Base-by-base conservation (phyloP, 2,113 vertebrate species). In the Myocastor coypus region DNA sequence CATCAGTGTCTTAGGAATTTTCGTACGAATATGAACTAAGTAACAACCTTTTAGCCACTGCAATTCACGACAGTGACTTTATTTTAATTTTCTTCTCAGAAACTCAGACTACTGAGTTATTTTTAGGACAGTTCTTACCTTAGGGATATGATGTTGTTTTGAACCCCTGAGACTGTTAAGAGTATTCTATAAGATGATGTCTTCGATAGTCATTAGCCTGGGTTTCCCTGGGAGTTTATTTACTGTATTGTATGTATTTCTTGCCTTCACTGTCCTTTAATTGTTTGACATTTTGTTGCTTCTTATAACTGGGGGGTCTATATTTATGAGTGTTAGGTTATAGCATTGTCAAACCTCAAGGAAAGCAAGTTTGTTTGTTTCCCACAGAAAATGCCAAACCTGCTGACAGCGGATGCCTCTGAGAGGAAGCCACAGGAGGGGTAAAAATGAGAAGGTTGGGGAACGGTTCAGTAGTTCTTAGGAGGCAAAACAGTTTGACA, bases 61-160 rank as follows among this genome's bases (percentile, higher is more conserved):
- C 46, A 46, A 46, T 46, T 46, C 46, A 46, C 46, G 46, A 46
- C 46, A 46, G 46, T 46, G 46, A 46, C 8, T 46, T 46, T 46
- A 16, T 84, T 95, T 42, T 16, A 66, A 46, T 55, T 73, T 81
- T 80, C 59, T 61, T 55, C n/a, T 57, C 57, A 87, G 40, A 46
- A 94, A 42, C 22, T 63, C 86, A 46, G 57, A 50, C 40, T 28
- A 50, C 17, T 80, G 37, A 16, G 10, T 80, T 40, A 32, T 34
- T 87, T 93, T 55, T n/a, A 64, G 73, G 14, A 28, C 30, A 14
- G 68, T 94, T 90, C 75, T 94, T 87, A 46, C 46, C 87, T 83
- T 37, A 80, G 40, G 61, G 1, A 26, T 17, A 1, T 32, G 16
- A 4, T 69, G 3, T 81, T 83, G 16, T 63, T 92, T 85, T 55